Percentiles rank a stretch among this genome's conserved stretches.
Evolutionary conservation across 2,888 invertebrate species (phyloP).

Genomic region (Drosophila mercatorum): DNA sequence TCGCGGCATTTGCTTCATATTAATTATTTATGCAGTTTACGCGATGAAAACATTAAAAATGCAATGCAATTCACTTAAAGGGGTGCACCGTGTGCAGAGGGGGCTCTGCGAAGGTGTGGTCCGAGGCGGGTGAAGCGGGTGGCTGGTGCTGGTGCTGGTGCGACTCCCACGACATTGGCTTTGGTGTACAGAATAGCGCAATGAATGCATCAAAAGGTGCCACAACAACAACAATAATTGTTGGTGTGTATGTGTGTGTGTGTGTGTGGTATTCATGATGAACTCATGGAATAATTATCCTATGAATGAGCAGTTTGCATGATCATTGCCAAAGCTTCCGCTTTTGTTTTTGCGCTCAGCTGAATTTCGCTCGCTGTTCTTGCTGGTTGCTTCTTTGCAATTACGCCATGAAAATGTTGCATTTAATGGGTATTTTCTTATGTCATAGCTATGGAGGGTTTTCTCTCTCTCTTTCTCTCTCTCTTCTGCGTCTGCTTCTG

Average conservation of each 20-base stretch:
- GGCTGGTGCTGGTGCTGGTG: conserved; percentile 16
- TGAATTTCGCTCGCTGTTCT: conserved; percentile 49
- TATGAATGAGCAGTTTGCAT: conserved; percentile 82
- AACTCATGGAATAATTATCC: conserved; percentile 82
- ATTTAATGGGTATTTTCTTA: conserved; percentile 77
- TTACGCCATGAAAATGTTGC: conserved; percentile 80
- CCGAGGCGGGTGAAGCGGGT: background rate
- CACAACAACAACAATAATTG: conserved; percentile 33
- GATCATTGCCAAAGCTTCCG: conserved; percentile 81
- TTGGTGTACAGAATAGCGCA: conserved; percentile 57
- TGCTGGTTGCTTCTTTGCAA: conserved; percentile 61
- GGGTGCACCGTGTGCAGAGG: background rate
- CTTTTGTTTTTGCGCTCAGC: conserved; percentile 74
- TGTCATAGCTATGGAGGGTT: conserved; percentile 63
- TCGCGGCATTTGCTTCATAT: conserved; percentile 46
- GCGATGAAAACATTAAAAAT: conserved; percentile 75
- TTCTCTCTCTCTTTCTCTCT: background rate
- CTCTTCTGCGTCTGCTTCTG: background rate
- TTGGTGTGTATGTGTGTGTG: conserved; percentile 5
- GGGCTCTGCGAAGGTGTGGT: conserved; percentile 11
- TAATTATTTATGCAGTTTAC: conserved; percentile 69
- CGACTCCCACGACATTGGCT: conserved; percentile 76
- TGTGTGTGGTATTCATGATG: conserved; percentile 52
- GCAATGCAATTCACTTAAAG: conserved; percentile 52
- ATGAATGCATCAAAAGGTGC: conserved; percentile 64